Evolutionary conservation across 2,888 invertebrate genomes (phyloP).

Genomic region (Tethea ocularis): DNA sequence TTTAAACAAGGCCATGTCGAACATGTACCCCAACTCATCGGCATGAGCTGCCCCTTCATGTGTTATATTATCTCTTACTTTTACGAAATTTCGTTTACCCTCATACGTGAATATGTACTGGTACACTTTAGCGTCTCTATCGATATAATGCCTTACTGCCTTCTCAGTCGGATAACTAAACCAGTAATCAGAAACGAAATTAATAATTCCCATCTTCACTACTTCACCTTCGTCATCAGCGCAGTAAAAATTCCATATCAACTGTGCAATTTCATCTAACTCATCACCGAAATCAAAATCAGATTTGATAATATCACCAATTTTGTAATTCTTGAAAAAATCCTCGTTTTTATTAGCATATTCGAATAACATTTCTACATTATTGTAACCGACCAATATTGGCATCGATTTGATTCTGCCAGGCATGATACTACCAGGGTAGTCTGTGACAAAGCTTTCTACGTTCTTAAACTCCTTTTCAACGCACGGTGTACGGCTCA

Average conservation of each 20-base stretch:
- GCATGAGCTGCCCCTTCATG: neutral
- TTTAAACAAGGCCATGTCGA: neutral
- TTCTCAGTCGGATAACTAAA: neutral
- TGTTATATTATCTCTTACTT: neutral
- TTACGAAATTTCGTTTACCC: neutral
- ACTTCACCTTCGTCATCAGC: neutral
- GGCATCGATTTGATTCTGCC: slow-evolving; percentile 17
- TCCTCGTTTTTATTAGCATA: neutral
- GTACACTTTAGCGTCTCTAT: neutral
- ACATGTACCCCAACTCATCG: neutral
- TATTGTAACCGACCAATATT: slow-evolving; percentile 20
- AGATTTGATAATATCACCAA: neutral
- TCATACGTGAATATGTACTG: neutral
- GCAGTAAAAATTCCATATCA: neutral
- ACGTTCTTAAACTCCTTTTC: slow-evolving; percentile 18
- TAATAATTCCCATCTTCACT: neutral
- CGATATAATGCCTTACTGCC: neutral
- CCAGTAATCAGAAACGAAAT: neutral
- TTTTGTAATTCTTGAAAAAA: neutral
- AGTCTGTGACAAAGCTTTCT: slow-evolving; percentile 9
- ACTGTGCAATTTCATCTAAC: neutral
- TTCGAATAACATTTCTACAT: slow-evolving; percentile 10
- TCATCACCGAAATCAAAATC: neutral
- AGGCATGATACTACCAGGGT: neutral
- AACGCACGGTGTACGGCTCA: slow-evolving; percentile 22